A percentile compares a stretch with the other conserved stretches of the same genome.
Evolutionary conservation across 2,888 invertebrate genomes (phyloP).

Genomic region (Drosophila emarginata): DNA sequence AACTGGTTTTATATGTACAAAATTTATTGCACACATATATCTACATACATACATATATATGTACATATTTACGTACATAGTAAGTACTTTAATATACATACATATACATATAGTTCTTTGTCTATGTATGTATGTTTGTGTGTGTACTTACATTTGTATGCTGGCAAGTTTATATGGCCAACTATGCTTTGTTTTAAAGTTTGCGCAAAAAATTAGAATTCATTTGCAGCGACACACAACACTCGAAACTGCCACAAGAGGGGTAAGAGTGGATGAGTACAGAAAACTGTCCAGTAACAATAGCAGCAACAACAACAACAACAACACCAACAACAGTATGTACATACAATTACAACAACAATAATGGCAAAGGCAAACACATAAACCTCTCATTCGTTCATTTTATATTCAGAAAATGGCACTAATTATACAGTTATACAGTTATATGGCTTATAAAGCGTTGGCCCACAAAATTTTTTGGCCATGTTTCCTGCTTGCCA

Average conservation of each 20-base stretch:
- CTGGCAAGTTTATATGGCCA: conserved; percentile 8
- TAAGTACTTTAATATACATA: not conserved
- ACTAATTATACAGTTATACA: conserved; percentile 72
- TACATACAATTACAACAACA: conserved; percentile 12
- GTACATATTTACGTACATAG: not conserved
- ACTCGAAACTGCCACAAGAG: conserved; percentile 26
- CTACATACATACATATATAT: not conserved
- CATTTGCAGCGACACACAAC: conserved; percentile 64
- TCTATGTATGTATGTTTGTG: not conserved
- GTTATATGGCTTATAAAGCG: conserved; percentile 45
- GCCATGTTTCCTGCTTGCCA: conserved; percentile 61
- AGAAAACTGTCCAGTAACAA: conserved; percentile 46
- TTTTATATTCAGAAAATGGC: conserved; percentile 68
- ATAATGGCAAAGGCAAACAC: conserved; percentile 26
- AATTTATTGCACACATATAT: conserved; percentile 1
- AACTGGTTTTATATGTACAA: conserved; percentile 8
- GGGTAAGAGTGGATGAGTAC: conserved; percentile 25
- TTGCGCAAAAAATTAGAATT: conserved; percentile 70
- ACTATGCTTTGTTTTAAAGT: conserved; percentile 52
- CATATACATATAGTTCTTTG: not conserved
- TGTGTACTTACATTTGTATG: conserved; percentile 9
- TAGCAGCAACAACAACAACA: conserved; percentile 22
- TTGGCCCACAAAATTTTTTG: conserved; percentile 57
- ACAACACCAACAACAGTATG: no score
- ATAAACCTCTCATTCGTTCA: conserved; percentile 70